Evolutionary conservation across 1,140 invertebrate genomes (phyloP).

Genomic region (Melipona quadrifasciata): DNA sequence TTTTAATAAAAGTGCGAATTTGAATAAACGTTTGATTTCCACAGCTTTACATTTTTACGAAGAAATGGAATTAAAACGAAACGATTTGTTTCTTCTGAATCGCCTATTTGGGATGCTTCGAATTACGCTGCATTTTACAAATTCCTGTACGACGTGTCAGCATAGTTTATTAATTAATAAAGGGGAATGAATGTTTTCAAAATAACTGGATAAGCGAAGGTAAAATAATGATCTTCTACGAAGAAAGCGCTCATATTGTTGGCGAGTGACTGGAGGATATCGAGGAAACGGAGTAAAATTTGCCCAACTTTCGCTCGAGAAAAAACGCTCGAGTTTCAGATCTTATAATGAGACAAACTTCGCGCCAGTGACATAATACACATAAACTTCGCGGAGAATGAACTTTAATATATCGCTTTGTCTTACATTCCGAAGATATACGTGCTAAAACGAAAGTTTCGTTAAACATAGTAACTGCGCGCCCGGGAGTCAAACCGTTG

Average conservation of each 20-base stretch:
- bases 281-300: neutral
- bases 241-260: neutral
- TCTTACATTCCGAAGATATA: neutral
- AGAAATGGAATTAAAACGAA: neutral
- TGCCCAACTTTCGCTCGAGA: neutral
- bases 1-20: too few relatives aligned
- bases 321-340: neutral
- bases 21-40: neutral
- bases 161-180: neutral
- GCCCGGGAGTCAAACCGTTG: neutral
- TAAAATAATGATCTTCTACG: neutral
- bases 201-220: neutral
- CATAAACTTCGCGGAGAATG: neutral
- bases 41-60: neutral
- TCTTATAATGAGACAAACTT: slow-evolving; percentile 18
- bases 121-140: neutral
- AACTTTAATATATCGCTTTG: neutral
- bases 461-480: neutral
- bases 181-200: neutral
- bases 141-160: neutral
- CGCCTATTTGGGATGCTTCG: neutral
- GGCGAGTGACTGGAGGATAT: neutral
- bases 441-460: neutral
- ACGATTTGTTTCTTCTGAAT: neutral
- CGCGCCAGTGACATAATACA: neutral